phyloP scores from a whole-genome alignment of 2,113 vertebrate species.

The Bufo bufo region DNA sequence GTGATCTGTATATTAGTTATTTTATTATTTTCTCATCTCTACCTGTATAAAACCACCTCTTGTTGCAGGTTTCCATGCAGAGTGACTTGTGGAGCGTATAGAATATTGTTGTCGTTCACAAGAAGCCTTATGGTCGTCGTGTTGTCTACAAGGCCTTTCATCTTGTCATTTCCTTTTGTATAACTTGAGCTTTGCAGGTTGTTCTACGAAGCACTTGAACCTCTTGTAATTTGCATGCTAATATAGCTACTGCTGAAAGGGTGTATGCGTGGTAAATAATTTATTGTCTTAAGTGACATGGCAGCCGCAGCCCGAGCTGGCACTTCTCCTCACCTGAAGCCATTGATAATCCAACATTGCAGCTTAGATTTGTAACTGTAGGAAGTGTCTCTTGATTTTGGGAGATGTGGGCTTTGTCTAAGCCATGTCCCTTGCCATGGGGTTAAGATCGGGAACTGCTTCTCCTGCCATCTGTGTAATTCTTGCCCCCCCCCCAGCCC shows the following conservation, averaged over 20 bases:
- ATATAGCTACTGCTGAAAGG: not conserved
- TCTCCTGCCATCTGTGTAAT: conserved; percentile 40
- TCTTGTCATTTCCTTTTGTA: not conserved
- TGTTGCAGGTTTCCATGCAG: too few species aligned
- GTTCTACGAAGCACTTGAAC: not conserved
- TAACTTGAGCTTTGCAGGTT: not conserved
- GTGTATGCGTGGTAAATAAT: not conserved
- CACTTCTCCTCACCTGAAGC: not conserved
- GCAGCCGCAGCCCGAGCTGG: not conserved
- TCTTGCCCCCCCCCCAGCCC: conserved; percentile 26
- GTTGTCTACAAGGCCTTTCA: too few species aligned
- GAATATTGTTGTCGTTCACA: too few species aligned
- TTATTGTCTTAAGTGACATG: not conserved
- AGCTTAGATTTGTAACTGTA: not conserved
- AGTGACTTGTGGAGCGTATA: too few species aligned
- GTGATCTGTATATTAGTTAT: too few species aligned
- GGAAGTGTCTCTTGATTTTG: not conserved
- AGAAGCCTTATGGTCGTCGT: too few species aligned
- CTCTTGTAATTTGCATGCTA: not conserved
- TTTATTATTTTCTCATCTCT: too few species aligned
- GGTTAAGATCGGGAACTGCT: conserved; percentile 28
- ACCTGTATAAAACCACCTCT: too few species aligned
- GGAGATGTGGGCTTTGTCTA: conserved; percentile 21
- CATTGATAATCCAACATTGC: not conserved
- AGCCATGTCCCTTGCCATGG: conserved; percentile 25